Percentiles rank a stretch among this genome's conserved stretches.
Evolutionary conservation across 2,797 vertebrate genomes (phyloP).

Genomic region (Craterocephalus amniculus): DNA sequence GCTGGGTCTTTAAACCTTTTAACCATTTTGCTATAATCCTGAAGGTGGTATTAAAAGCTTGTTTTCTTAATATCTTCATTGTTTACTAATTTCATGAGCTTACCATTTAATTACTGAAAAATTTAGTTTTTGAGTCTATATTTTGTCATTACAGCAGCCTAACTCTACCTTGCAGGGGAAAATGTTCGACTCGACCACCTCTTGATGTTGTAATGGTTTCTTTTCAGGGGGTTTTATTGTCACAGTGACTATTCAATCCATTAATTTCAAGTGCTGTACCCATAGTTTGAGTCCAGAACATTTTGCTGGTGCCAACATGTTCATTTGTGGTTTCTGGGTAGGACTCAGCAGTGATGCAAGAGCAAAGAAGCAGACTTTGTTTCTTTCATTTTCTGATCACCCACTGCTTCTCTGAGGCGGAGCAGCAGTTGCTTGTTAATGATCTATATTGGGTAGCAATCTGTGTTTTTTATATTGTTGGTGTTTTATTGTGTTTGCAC

Average conservation of each 20-base stretch:
- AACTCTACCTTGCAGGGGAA: constrained; percentile 29
- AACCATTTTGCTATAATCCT: not conserved
- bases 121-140: constrained; percentile 11
- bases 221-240: constrained; percentile 55
- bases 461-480: constrained; percentile 13
- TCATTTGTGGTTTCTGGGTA: constrained; percentile 77
- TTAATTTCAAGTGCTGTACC: constrained; percentile 62
- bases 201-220: constrained; percentile 53
- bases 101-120: constrained; percentile 5
- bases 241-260: constrained; percentile 65
- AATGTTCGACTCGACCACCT: constrained; percentile 32
- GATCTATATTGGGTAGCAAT: constrained; percentile 23
- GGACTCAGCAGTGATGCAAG: constrained; percentile 66
- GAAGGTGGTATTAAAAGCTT: no score
- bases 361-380: constrained; percentile 37
- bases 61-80: not conserved
- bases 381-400: constrained; percentile 38
- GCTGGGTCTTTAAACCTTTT: not conserved
- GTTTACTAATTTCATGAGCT: constrained; percentile 13
- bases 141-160: constrained; percentile 15
- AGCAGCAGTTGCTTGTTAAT: constrained; percentile 29
- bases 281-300: constrained; percentile 48
- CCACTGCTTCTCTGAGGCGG: constrained; percentile 14
- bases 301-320: constrained; percentile 65
- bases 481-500: constrained; percentile 4